These are phyloP conservation scores for Petrocephalus sullivani DNA, from an alignment of 2,797 vertebrate species.

Conservation along the genomic window DNA sequence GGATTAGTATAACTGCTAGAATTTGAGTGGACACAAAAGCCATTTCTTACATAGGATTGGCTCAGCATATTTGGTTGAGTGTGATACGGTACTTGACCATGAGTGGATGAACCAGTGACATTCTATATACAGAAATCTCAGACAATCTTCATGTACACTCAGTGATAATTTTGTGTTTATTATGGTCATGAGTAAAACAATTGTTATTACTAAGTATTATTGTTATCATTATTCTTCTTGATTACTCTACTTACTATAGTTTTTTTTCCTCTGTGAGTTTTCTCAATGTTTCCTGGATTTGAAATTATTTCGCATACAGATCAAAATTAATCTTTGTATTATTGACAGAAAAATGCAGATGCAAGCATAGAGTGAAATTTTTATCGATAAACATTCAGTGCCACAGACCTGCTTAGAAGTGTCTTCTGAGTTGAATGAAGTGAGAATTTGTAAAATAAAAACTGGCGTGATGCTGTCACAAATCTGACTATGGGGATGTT, in stretches of 20 bases:
- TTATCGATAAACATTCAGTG: constrained; percentile 44
- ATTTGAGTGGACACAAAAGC: constrained; percentile 12
- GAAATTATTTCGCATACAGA: constrained; percentile 65
- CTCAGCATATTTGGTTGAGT: constrained; percentile 13
- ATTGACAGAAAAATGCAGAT: constrained; percentile 59
- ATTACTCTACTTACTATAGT: constrained; percentile 67
- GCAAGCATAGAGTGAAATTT: constrained; percentile 56
- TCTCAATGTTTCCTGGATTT: constrained; percentile 74
- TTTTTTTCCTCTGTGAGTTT: constrained; percentile 72
- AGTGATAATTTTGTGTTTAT: constrained; percentile 67
- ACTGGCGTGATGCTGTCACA: constrained; percentile 48
- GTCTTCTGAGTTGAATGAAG: constrained; percentile 63
- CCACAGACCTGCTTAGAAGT: constrained; percentile 51
- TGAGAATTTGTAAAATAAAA: constrained; percentile 51
- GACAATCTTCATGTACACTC: constrained; percentile 75
- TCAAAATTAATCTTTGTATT: constrained; percentile 57
- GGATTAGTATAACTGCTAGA: neutral
- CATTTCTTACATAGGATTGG: constrained; percentile 16
- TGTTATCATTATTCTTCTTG: constrained; percentile 75
- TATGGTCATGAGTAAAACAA: constrained; percentile 71
- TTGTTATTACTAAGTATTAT: constrained; percentile 75
- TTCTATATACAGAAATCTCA: constrained; percentile 56
- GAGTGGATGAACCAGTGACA: constrained; percentile 42
- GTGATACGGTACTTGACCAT: constrained; percentile 11
- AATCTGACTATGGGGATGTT: constrained; percentile 29